Percentiles rank a stretch among this genome's conserved stretches.
These are phyloP conservation scores for Martes flavigula DNA, from an alignment of 2,797 vertebrate genomes.

Conservation along the genomic window DNA sequence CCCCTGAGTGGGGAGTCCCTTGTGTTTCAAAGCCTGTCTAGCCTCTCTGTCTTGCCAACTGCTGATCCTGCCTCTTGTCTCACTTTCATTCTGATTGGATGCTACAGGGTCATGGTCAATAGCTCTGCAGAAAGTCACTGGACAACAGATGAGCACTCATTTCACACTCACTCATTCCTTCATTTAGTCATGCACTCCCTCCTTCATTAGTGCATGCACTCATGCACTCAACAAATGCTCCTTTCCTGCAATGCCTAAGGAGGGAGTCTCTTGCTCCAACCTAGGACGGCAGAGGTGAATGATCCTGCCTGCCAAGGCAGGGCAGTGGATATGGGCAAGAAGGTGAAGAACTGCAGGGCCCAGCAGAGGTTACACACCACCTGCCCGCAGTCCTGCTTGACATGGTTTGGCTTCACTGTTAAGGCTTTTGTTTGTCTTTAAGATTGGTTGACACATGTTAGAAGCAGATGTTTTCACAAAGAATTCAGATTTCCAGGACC, in stretches of 20 bases:
- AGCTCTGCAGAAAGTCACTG: not conserved
- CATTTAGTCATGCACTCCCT: not conserved
- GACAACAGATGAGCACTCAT: not conserved
- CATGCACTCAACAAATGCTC: not conserved
- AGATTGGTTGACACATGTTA: not conserved
- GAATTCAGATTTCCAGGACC: not conserved
- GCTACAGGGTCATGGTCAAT: rapidly evolving
- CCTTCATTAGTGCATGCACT: too few species aligned
- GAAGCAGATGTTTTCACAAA: not conserved
- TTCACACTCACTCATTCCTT: not conserved
- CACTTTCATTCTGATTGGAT: not conserved
- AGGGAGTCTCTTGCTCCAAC: not conserved
- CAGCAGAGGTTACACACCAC: not conserved
- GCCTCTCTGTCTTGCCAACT: not conserved
- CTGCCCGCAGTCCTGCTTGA: rapidly evolving
- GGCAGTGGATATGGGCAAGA: not conserved
- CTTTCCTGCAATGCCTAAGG: not conserved
- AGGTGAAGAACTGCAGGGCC: not conserved
- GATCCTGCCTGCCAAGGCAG: not conserved
- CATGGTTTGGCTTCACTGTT: not conserved
- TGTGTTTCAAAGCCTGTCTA: not conserved
- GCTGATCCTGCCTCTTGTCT: not conserved
- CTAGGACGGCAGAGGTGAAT: not conserved
- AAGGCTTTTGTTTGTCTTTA: not conserved
- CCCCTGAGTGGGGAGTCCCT: not conserved